Evolutionary conservation across 2,797 vertebrate genomes (phyloP), one percentile per base, ranked within the genome.

Genomic region (Anguilla anguilla): DNA sequence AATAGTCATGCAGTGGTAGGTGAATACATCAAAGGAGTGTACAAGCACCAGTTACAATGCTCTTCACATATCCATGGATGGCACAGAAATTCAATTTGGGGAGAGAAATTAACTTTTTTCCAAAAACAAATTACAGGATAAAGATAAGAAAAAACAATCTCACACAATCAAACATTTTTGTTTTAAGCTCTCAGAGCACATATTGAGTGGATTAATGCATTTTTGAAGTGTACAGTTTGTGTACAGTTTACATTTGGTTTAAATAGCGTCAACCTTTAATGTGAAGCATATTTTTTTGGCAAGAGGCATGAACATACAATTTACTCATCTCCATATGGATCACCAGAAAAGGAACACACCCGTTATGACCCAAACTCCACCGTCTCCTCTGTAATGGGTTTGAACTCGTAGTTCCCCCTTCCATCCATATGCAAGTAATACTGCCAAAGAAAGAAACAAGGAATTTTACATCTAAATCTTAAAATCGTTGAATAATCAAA

Each of bases 361-460:
- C 17, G 46, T 91, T 97, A 99, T 17, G 98, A 99, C 90, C 99
- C 98, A 92, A 99, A 99, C 94, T 99, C 98, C 87, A 98, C 94
- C 0, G 99, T 99, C 83, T 99, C 98, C 90, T 97, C 96, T 11
- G 99, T 99, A 95, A 99, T 99, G 93, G 97, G 97, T 93, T 98
- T 98, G 94, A 99, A 99, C 84, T 98, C 98, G 2, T 99, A 99
- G 94, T 96, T 97, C 84, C 98, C 98, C 95, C 99, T 96, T 59
- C 99, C 98, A 51, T 99, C 99, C 98, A 99, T 99, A 93, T 97
- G 98, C 87, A 99, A 97, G 82, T 99, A 99, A 93, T 94, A 98
- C 98, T 99, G 87, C 0, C 91, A 28, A 92, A 59, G 3, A 87
- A 17, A 28, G 2, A 57, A 64, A 69, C 13, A 51, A 25, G 9